These are phyloP conservation scores for Dreissena polymorpha DNA, from an alignment of 1,140 invertebrate genomes.

Conservation along the genomic window DNA sequence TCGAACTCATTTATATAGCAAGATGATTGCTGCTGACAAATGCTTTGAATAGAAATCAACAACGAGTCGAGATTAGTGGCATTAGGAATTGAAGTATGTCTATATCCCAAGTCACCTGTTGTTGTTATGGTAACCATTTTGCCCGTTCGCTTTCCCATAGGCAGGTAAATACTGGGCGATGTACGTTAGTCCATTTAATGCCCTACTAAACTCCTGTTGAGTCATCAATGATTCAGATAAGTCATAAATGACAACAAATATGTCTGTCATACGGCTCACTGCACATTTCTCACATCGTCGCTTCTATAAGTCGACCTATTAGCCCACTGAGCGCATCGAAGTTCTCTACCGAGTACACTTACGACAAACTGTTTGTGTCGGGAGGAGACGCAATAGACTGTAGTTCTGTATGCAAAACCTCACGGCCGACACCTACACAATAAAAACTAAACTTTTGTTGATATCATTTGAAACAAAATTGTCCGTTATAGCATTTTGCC, in stretches of 20 bases:
- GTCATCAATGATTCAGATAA: background rate
- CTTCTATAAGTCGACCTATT: background rate
- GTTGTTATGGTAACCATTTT: background rate
- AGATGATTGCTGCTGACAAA: background rate
- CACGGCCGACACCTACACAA: background rate
- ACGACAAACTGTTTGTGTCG: background rate
- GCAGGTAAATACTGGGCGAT: background rate
- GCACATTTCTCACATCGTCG: background rate
- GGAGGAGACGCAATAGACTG: background rate
- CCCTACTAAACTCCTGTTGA: background rate
- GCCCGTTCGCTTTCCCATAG: background rate
- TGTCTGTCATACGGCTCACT: too few species aligned
- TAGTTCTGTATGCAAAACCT: slow-evolving; percentile 14
- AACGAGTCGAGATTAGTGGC: background rate
- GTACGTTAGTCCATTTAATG: background rate
- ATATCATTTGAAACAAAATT: too few species aligned
- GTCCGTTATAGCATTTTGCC: too few species aligned
- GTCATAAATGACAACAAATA: slow-evolving; percentile 3
- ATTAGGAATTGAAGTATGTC: background rate
- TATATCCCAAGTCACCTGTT: background rate
- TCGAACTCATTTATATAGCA: background rate
- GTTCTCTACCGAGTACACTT: slow-evolving; percentile 7
- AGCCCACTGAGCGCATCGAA: background rate
- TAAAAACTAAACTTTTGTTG: too few species aligned
- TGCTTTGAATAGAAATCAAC: background rate